phyloP scores from a whole-genome alignment of 2,797 vertebrate genomes.

The Leptodactylus fallax region DNA sequence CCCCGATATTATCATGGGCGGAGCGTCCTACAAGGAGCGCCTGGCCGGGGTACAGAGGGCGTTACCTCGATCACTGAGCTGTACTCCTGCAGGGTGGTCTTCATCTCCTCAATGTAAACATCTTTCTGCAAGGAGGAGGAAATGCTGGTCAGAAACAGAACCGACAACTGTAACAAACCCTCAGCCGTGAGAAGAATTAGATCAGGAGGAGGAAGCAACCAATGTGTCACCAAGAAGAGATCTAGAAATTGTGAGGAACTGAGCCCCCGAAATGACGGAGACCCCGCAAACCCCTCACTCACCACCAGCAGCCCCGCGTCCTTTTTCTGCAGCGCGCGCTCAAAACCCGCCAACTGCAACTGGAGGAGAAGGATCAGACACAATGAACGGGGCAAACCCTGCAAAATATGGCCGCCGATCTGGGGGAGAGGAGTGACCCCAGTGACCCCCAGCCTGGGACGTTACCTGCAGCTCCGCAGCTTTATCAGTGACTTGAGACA shows the following conservation, averaged over 20 bases:
- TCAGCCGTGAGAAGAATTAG: not conserved
- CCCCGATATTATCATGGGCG: no score
- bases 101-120: conserved; percentile 83
- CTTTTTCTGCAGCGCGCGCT: conserved; percentile 78
- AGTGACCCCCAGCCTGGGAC: not conserved
- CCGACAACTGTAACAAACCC: not conserved
- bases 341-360: conserved; percentile 81
- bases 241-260: no score
- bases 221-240: no score
- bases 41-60: not conserved
- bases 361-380: conserved; percentile 65
- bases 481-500: conserved; percentile 80
- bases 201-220: no score
- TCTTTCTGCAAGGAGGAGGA: conserved; percentile 77
- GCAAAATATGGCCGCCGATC: no score
- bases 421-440: not conserved
- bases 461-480: conserved; percentile 84
- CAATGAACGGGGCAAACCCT: not conserved
- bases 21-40: no score
- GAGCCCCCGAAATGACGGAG: not conserved
- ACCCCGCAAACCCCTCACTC: conserved; percentile 47
- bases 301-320: conserved; percentile 83
- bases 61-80: conserved; percentile 84
- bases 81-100: conserved; percentile 82
- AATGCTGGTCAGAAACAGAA: no score